Base-by-base conservation (phyloP, 2,888 invertebrate genomes). In the Cynaeus angustus region DNA sequence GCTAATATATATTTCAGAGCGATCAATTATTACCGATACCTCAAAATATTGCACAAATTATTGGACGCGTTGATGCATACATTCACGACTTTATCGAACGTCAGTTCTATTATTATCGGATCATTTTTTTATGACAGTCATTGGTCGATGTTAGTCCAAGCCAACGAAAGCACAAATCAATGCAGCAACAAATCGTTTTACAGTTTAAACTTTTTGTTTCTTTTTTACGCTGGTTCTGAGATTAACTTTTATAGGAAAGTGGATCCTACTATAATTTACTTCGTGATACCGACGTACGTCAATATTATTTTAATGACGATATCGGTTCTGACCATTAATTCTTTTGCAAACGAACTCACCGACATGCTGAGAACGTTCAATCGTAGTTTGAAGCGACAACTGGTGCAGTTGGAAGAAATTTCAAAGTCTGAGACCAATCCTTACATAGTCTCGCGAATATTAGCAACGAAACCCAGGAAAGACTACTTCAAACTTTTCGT, bases 271-370 rank as follows among this genome's bases (percentile, higher is more conserved):
- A 56, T 56, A n/a, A 26, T 43, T 7, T 56, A 26, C 13, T 13
- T 3, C 21, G 4, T 56, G 10, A 26, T 56, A 21, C 56, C 56
- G 1, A 10, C 21, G 7, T 41, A 37, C 12, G 13, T 56, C 10
- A 56, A 56, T 10, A 12, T 26, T 10, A 41, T 56, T 26, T 14
- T 56, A 1, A 56, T 56, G 12, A 10, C 41, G 26, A 10, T 56
- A 0, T 56, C 56, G 0, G 16, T 56, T 9, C 41, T 56, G 1
- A 43, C 26, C 12, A 56, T 56, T 1, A 56, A 56, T 26, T 43
- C 21, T 10, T 56, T 43, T 8, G 56, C 56, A 6, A 26, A 26
- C 14, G 10, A 26, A 8, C 16, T 56, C n/a, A 56, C 0, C 10
- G 12, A n/a, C 10, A 43, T 41, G 56, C 26, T 56, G 12, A 5